These are phyloP conservation scores for Trialeurodes vaporariorum DNA, from an alignment of 1,140 invertebrate species.

Conservation along the genomic window DNA sequence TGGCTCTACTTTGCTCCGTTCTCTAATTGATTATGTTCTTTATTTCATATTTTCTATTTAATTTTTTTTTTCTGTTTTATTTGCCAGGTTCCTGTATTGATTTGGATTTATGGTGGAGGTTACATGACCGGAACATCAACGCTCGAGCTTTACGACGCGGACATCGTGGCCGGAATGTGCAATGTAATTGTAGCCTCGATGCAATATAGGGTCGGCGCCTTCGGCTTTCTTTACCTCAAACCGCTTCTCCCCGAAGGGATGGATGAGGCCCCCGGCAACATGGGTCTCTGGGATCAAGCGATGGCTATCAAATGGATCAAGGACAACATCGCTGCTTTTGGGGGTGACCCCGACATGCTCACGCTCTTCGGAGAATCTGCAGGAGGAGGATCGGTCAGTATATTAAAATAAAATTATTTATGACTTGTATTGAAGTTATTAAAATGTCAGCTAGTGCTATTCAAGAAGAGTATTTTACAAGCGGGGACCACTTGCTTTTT, in stretches of 20 bases:
- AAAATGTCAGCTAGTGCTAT: not conserved
- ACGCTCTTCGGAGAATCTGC: conserved; percentile 92
- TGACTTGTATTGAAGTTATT: too few species aligned
- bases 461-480: too few species aligned
- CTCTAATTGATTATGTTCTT: too few species aligned
- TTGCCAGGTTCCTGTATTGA: conserved; percentile 66
- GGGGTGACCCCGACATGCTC: conserved; percentile 81
- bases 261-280: conserved; percentile 51
- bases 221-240: conserved; percentile 73
- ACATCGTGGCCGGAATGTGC: conserved; percentile 67
- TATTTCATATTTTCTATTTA: too few species aligned
- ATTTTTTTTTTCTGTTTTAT: too few species aligned
- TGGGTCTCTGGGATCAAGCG: conserved; percentile 82
- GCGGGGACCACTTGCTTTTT: too few species aligned
- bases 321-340: conserved; percentile 80
- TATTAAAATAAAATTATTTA: too few species aligned
- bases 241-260: conserved; percentile 25
- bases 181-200: conserved; percentile 78
- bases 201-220: conserved; percentile 81
- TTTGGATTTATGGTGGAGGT: conserved; percentile 89
- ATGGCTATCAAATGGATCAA: conserved; percentile 85
- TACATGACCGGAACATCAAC: conserved; percentile 85
- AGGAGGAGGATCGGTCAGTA: conserved; percentile 73
- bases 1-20: too few species aligned
- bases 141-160: conserved; percentile 77